Evolutionary conservation across 1,140 invertebrate genomes (phyloP).

Genomic region (Calycopis cecrops): DNA sequence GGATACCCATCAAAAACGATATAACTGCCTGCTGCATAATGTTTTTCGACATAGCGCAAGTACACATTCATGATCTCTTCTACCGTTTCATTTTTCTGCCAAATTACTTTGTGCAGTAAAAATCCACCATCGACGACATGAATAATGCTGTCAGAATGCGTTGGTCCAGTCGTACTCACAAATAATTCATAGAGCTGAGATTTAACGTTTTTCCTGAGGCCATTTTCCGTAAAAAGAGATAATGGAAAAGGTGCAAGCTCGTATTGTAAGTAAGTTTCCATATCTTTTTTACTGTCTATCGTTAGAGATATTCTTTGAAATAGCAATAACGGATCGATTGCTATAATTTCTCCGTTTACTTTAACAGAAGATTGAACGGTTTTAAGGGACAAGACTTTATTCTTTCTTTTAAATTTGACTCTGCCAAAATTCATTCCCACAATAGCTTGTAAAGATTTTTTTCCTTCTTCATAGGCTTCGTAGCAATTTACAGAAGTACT

Average conservation of each 20-base stretch:
- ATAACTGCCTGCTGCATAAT: constrained; percentile 21
- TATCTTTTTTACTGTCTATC: constrained; percentile 16
- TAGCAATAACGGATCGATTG: constrained; percentile 19
- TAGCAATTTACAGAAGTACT: constrained; percentile 18
- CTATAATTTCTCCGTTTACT: constrained; percentile 18
- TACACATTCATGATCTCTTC: constrained; percentile 22
- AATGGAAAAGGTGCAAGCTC: constrained; percentile 17
- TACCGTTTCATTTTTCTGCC: constrained; percentile 17
- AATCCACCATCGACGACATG: constrained; percentile 17
- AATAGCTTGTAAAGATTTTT: constrained; percentile 22
- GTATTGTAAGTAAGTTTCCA: constrained; percentile 18
- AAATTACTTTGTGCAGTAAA: constrained; percentile 20
- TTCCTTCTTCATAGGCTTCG: constrained; percentile 23
- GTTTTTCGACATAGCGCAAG: constrained; percentile 22
- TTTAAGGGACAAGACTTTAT: constrained; percentile 23
- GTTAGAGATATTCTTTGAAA: constrained; percentile 20
- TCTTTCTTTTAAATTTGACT: constrained; percentile 24
- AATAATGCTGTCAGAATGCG: constrained; percentile 9
- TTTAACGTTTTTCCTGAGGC: constrained; percentile 16
- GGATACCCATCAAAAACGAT: constrained; percentile 24
- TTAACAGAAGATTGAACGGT: constrained; percentile 22
- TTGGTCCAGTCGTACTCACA: constrained; percentile 13
- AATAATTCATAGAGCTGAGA: constrained; percentile 17
- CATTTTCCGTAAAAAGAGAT: constrained; percentile 15
- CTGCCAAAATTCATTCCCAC: constrained; percentile 22